A percentile compares a stretch with the other conserved stretches of the same genome.
Evolutionary conservation across 2,888 invertebrate species (phyloP).

Genomic region (Scaptomyza reducta): DNA sequence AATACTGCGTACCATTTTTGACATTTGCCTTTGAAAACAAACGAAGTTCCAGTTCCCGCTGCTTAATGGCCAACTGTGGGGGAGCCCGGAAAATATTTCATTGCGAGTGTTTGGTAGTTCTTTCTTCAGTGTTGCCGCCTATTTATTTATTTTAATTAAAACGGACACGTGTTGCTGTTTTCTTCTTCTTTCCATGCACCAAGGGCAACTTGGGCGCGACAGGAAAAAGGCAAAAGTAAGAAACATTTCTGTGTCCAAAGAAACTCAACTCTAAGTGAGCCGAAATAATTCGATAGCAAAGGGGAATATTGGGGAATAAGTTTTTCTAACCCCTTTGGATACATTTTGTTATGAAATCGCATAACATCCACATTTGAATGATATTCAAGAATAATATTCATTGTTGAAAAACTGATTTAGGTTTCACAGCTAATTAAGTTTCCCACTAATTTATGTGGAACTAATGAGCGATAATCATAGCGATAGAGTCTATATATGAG

Average conservation of each 20-base stretch:
- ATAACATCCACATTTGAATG: no score
- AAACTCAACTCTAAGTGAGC: slow-evolving; percentile 23
- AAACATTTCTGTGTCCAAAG: slow-evolving; percentile 15
- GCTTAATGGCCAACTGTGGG: slow-evolving; percentile 40
- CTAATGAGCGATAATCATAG: not conserved
- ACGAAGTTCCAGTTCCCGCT: slow-evolving; percentile 12
- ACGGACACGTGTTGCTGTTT: slow-evolving; percentile 76
- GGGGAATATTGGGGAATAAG: not conserved
- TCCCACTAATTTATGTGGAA: not conserved
- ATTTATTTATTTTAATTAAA: slow-evolving; percentile 80
- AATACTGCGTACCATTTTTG: slow-evolving; percentile 68
- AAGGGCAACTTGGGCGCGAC: slow-evolving; percentile 39
- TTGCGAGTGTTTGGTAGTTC: slow-evolving; percentile 15
- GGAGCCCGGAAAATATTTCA: slow-evolving; percentile 31
- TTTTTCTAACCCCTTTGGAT: not conserved
- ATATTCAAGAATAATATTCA: not conserved
- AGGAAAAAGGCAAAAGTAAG: slow-evolving; percentile 23
- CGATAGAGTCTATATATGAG: not conserved
- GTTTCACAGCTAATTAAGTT: not conserved
- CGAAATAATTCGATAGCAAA: not conserved
- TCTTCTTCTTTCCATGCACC: slow-evolving; percentile 69
- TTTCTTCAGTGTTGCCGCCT: slow-evolving; percentile 58
- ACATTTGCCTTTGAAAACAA: slow-evolving; percentile 61
- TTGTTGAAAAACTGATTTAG: not conserved
- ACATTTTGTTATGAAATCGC: not conserved